Evolutionary conservation across 2,888 invertebrate species (phyloP).

Genomic region (Aethes cnicana): DNA sequence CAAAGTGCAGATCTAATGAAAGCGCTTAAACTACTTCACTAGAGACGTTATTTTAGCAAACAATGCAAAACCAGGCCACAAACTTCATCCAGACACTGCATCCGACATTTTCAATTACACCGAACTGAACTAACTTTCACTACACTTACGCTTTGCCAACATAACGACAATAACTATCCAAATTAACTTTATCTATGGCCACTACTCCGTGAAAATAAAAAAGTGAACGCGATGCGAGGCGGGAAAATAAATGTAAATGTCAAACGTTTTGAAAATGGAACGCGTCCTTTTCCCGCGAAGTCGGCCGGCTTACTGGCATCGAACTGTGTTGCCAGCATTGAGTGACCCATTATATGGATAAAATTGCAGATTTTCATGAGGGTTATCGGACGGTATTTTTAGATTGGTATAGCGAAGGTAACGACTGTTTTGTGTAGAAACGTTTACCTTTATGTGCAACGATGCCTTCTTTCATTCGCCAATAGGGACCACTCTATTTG

Average conservation of each 20-base stretch:
- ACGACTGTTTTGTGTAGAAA: background rate
- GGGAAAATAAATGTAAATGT: constrained; percentile 40
- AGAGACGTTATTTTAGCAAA: constrained; percentile 12
- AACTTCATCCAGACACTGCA: constrained; percentile 26
- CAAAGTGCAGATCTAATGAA: constrained; percentile 14
- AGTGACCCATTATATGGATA: constrained; percentile 5
- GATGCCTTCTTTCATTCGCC: too few species aligned
- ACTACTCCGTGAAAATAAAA: constrained; percentile 6
- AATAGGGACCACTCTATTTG: too few species aligned
- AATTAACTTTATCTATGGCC: constrained; percentile 10
- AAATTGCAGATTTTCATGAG: background rate
- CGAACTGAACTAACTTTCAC: constrained; percentile 1
- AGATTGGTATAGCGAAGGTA: background rate
- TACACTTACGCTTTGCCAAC: constrained; percentile 12
- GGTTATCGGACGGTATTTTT: constrained; percentile 1
- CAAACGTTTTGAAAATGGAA: constrained; percentile 32
- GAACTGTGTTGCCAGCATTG: constrained; percentile 28
- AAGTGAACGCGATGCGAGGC: constrained; percentile 35
- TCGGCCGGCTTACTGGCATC: constrained; percentile 39
- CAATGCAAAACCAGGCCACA: constrained; percentile 9
- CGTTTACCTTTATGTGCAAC: too few species aligned
- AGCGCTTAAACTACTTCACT: constrained; percentile 12
- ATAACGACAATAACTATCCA: background rate
- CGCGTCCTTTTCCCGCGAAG: constrained; percentile 39
- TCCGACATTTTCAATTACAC: constrained; percentile 27